Conservation (phyloP, 2,113 vertebrate genomes). For the Hyperoodon ampullatus region DNA sequence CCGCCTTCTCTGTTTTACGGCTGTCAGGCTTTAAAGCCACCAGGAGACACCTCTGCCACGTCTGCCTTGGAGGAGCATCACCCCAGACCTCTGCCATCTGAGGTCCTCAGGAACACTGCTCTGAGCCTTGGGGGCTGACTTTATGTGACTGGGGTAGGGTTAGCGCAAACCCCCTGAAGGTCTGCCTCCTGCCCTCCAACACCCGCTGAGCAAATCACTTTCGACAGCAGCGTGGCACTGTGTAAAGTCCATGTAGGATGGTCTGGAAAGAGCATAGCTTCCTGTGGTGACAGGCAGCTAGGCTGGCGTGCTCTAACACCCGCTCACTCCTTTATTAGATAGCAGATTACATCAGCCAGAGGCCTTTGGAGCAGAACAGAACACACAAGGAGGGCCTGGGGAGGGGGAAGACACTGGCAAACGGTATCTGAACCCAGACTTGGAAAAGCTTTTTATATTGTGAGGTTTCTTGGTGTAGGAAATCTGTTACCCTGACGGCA, state of each 20-base stretch:
- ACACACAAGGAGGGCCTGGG: not conserved
- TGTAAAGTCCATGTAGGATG: not conserved
- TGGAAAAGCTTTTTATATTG: not conserved
- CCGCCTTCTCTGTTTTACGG: not conserved
- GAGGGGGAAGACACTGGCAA: not conserved
- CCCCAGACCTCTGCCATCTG: not conserved
- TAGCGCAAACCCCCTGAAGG: not conserved
- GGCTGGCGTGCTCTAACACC: not conserved
- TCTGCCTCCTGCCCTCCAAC: not conserved
- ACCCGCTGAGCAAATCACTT: slow-evolving; percentile 1
- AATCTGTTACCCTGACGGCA: not conserved
- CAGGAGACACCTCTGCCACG: not conserved
- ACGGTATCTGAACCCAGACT: not conserved
- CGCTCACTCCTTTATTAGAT: not conserved
- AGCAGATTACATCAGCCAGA: not conserved
- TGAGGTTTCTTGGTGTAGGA: not conserved
- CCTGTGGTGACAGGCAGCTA: slow-evolving; percentile 37
- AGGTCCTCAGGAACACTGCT: not conserved
- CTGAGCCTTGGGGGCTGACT: not conserved
- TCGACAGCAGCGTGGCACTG: not conserved
- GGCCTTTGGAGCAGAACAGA: not conserved
- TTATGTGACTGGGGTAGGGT: not conserved
- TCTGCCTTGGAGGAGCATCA: not conserved
- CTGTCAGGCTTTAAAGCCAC: not conserved
- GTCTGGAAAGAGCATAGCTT: slow-evolving; percentile 7